Base-by-base conservation (phyloP, 2,888 invertebrate genomes). In the Geophilus truncorum region DNA sequence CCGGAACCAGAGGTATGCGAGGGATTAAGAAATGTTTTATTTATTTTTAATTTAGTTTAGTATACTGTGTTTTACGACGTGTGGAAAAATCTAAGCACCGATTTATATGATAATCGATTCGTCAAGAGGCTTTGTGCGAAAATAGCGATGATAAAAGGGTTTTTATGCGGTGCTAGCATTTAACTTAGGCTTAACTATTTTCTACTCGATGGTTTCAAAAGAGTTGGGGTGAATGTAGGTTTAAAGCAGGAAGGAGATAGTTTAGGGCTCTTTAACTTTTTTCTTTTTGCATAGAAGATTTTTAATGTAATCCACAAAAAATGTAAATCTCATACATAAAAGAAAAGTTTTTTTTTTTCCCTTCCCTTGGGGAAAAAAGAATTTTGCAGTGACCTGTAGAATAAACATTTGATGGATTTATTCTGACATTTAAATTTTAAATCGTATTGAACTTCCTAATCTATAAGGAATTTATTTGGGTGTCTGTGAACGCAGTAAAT, bases 1-100 rank as follows among this genome's bases (percentile, higher is more conserved):
- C 87, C 91, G 98, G 82, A 96, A 97, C 88, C 98, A 98, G 88
- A 93, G 96, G 93, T 95, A 87, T 85, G 85, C 82, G 6, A n/a
- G 1, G 18, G 51, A 51, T 51, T 51, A 18, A 18, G 18, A 51
- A 15, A 34, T 45, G 70, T 34, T 30, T 57, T 79, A 30, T 77
- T 62, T 80, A 80, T 80, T 80, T 45, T 36, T 77, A 28, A 36
- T 34, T 77, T 36, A 77, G 30, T 34, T n/a, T 77, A 18, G 30
- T 34, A 51, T 18, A 32, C 12, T n/a, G 10, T 77, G 18, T 21
- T 77, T 77, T 36, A 77, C 21, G 77, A 77, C 28, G 25, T 70
- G 70, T 70, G 70, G 70, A 70, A 70, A 45, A 15, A 3, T 23
- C 12, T 25, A 70, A 70, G 70, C 28, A 70, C 70, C 70, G 70